Conservation (phyloP, 2,797 vertebrate genomes). For the Limosa lapponica region DNA sequence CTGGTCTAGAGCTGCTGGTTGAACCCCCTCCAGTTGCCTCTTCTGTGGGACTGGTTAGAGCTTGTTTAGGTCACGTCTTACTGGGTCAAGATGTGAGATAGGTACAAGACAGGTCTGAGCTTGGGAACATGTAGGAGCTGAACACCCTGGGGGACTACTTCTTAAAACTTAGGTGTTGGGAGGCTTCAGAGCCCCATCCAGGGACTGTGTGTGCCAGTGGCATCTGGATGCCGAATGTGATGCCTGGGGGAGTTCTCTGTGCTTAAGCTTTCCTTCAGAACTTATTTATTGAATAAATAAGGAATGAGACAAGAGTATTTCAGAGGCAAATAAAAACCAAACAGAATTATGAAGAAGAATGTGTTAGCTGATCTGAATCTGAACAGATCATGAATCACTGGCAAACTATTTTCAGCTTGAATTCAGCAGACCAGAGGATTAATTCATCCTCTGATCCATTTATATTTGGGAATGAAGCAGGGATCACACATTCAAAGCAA, state of each 20-base stretch:
- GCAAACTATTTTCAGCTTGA: neutral
- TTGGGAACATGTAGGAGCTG: accelerated
- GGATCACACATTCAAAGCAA: neutral
- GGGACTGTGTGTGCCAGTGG: too few relatives aligned
- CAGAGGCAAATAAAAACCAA: neutral
- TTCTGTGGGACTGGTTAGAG: neutral
- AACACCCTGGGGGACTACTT: neutral
- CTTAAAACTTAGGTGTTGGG: neutral
- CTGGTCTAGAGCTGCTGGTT: neutral
- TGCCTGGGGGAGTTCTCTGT: neutral
- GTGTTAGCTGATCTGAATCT: neutral
- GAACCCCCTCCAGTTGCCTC: neutral
- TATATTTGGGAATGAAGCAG: neutral
- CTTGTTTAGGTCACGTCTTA: neutral
- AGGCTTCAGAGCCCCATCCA: neutral
- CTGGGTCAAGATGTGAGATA: neutral
- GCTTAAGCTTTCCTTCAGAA: neutral
- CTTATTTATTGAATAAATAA: neutral
- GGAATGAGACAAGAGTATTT: neutral
- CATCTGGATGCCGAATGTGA: neutral
- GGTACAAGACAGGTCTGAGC: neutral
- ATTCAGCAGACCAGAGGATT: neutral
- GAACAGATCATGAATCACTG: neutral
- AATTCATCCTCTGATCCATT: neutral
- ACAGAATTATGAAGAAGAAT: neutral